Evolutionary conservation across 2,888 invertebrate species (phyloP), one percentile per base, ranked within the genome.

Genomic region (Machimus rusticus): DNA sequence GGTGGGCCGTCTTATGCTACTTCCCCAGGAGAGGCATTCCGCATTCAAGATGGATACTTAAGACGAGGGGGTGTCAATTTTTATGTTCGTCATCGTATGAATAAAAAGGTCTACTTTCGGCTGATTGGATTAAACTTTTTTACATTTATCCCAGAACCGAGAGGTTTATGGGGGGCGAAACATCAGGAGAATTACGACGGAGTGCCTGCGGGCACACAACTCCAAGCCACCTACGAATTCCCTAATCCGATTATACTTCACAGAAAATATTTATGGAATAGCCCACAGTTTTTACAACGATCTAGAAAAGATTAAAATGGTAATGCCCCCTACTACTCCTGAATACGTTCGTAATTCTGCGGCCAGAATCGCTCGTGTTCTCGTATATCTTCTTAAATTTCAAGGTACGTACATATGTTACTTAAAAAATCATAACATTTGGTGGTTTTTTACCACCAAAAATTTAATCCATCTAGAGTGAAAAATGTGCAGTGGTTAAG

Each of bases 41-140:
- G 74, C 74, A 74, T 85, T 51, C 85, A 74, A 31, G 74, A 82
- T 66, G 82, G 82, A 82, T 66, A 82, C 82, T 66, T 74, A 14
- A 46, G 43, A 85, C 19, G 74, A 74, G 89, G 89, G 89, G 89
- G 89, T 89, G 89, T 89, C 89, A 89, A 89, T 89, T 89, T 89
- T 89, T 89, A 89, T 89, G 89, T 89, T 89, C 89, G 89, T 89
- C 89, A 89, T 89, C 89, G 89, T 89, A 89, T 89, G 89, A 89
- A 89, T 89, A 89, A 89, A 89, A 89, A 89, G 88, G 88, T 89
- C 88, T 89, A 88, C 88, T 88, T 88, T 88, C 86, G 88, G 88
- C 87, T 89, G 89, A 89, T 89, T 89, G 89, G 89, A 89, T 89
- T 89, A 89, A 89, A 89, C 88, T 89, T 89, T 89, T 89, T 89